Conservation (phyloP, 2,113 vertebrate genomes). For the Mobula birostris region DNA sequence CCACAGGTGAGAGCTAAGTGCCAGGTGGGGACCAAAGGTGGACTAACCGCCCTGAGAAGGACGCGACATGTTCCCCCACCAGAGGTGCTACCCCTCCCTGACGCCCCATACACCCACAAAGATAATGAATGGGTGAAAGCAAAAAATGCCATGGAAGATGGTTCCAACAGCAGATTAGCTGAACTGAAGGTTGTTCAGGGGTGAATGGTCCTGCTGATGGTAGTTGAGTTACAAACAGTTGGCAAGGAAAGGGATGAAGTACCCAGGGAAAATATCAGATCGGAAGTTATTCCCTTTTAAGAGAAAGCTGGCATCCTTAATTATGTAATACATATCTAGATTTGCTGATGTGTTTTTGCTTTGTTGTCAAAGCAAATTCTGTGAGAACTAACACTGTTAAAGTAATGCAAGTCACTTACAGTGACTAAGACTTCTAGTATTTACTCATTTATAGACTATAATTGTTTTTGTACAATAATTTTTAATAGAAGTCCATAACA, state of each 20-base stretch:
- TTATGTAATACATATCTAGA: background rate
- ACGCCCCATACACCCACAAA: background rate
- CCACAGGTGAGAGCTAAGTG: no score
- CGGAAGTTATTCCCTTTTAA: background rate
- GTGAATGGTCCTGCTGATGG: background rate
- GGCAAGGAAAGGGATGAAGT: background rate
- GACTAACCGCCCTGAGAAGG: no score
- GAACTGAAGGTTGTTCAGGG: background rate
- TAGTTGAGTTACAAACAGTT: background rate
- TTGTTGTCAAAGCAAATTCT: background rate
- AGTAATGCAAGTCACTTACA: background rate
- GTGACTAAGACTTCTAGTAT: background rate
- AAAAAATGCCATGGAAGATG: background rate
- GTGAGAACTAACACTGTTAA: background rate
- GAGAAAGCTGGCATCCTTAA: background rate
- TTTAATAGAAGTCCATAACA: background rate
- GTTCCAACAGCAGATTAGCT: background rate
- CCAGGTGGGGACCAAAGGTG: no score
- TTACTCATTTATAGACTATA: background rate
- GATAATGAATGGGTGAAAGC: background rate
- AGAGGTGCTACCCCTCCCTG: no score
- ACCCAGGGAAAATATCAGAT: background rate
- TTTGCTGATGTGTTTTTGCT: background rate
- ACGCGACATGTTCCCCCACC: no score
- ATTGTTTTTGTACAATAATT: slow-evolving; percentile 16